Conservation (phyloP, 2,888 invertebrate genomes). For the Cerastis rubricosa region DNA sequence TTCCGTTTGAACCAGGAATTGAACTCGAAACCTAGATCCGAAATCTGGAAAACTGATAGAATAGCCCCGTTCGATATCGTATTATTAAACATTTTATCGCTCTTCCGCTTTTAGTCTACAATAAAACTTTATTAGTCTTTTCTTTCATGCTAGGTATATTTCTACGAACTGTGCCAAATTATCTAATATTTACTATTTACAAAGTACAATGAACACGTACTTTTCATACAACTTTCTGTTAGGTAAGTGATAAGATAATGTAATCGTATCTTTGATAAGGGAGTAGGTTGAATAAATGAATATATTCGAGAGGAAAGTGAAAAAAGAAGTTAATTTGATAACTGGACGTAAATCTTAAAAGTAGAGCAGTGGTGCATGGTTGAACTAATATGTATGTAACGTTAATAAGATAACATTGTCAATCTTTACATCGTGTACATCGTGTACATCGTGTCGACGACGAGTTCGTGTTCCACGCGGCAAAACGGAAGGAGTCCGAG, state of each 20-base stretch:
- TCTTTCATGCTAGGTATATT: slow-evolving; percentile 13
- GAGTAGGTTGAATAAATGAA: slow-evolving; percentile 55
- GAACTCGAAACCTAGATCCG: slow-evolving; percentile 52
- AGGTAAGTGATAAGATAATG: slow-evolving; percentile 65
- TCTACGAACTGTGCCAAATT: slow-evolving; percentile 56
- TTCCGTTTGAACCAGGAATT: slow-evolving; percentile 63
- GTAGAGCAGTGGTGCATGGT: slow-evolving; percentile 18
- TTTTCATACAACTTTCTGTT: slow-evolving; percentile 66
- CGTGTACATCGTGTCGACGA: too few relatives aligned
- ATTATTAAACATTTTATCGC: slow-evolving; percentile 41
- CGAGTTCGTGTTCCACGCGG: too few relatives aligned
- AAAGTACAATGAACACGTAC: slow-evolving; percentile 46
- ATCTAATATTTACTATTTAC: slow-evolving; percentile 66
- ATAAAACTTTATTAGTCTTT: slow-evolving; percentile 40
- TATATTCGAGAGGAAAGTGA: slow-evolving; percentile 33
- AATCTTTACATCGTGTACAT: too few relatives aligned
- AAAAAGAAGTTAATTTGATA: slow-evolving; percentile 38
- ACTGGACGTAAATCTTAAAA: slow-evolving; percentile 23
- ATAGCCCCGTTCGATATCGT: slow-evolving; percentile 47
- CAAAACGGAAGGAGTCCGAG: too few relatives aligned
- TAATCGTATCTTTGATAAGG: slow-evolving; percentile 59
- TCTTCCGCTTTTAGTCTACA: slow-evolving; percentile 27
- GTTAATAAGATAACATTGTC: background rate
- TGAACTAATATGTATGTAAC: slow-evolving; percentile 4
- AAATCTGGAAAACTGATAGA: slow-evolving; percentile 47